phyloP scores from a whole-genome alignment of 1,140 invertebrate genomes.

The Halyomorpha halys region DNA sequence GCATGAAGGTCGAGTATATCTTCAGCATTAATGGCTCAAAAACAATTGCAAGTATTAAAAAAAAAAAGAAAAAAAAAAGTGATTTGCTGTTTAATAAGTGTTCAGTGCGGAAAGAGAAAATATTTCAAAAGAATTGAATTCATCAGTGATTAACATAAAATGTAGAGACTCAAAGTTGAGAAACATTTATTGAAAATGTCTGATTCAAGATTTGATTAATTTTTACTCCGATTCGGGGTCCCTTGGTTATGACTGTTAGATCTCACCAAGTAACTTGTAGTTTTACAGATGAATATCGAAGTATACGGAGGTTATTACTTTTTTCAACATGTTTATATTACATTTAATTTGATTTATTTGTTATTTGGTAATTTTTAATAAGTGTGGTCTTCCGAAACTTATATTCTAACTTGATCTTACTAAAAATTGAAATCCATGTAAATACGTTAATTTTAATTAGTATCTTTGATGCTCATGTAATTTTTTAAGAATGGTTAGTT shows the following conservation, averaged over 20 bases:
- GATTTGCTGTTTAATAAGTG: background rate
- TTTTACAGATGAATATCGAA: background rate
- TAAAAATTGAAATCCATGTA: background rate
- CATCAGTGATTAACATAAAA: background rate
- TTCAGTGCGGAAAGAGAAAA: background rate
- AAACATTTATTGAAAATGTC: background rate
- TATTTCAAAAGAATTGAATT: background rate
- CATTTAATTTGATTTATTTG: background rate
- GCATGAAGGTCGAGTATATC: background rate
- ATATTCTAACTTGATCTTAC: background rate
- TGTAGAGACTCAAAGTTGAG: background rate
- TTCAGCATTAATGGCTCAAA: background rate
- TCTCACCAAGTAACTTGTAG: background rate
- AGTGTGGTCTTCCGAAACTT: background rate
- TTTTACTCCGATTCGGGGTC: background rate
- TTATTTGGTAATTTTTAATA: background rate
- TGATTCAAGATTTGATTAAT: background rate
- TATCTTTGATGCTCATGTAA: background rate
- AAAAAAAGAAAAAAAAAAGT: background rate
- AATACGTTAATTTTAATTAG: background rate
- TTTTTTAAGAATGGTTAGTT: background rate
- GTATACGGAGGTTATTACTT: constrained; percentile 3
- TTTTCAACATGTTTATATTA: background rate
- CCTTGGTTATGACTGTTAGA: background rate
- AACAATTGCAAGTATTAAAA: background rate